Conservation (phyloP, 2,888 invertebrate species). For the Morinoia aosen region DNA sequence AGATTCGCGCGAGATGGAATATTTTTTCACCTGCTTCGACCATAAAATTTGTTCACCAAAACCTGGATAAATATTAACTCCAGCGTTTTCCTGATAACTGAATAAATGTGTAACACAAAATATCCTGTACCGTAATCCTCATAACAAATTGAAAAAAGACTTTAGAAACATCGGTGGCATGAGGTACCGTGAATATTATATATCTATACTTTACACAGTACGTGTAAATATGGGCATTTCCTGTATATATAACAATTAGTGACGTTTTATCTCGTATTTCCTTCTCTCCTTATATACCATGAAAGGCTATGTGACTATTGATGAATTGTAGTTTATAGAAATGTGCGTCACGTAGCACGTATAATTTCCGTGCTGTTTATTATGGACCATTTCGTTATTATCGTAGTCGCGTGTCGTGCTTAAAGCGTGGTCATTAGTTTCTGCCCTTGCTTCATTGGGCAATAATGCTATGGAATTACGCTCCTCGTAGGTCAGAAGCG, state of each 20-base stretch:
- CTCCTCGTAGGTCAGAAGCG: not conserved
- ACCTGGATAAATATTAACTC: not conserved
- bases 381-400: not conserved
- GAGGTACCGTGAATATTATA: not conserved
- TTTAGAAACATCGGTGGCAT: not conserved
- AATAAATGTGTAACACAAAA: not conserved
- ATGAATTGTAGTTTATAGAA: not conserved
- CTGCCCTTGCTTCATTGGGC: not conserved
- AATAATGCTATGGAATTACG: not conserved
- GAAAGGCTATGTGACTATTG: not conserved
- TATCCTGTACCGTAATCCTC: no score
- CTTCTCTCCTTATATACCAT: not conserved
- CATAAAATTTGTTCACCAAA: not conserved
- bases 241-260: not conserved
- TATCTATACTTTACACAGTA: not conserved
- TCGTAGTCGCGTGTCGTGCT: not conserved
- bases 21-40: not conserved
- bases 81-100: not conserved
- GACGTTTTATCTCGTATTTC: not conserved
- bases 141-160: not conserved
- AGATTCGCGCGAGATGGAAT: not conserved
- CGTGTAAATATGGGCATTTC: constrained; percentile 40
- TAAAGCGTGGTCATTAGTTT: not conserved
- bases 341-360: not conserved
- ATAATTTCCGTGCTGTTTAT: not conserved